Evolutionary conservation across 2,113 vertebrate species (phyloP).

Genomic region (Todiramphus saurophagus): DNA sequence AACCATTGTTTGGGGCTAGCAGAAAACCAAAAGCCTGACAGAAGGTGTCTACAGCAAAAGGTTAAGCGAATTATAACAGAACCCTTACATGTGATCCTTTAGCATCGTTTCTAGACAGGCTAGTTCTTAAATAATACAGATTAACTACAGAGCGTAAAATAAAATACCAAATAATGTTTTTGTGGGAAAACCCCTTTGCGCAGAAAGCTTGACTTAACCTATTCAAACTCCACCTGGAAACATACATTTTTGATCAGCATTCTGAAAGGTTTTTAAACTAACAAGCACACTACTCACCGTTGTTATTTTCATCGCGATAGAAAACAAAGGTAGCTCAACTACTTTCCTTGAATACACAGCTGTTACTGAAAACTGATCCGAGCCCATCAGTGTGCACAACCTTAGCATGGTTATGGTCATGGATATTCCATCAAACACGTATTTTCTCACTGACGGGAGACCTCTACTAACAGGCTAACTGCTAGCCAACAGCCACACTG

Average conservation of each 20-base stretch:
- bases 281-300: not conserved
- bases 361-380: not conserved
- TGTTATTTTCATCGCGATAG: not conserved
- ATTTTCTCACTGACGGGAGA: not conserved
- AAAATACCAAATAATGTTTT: not conserved
- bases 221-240: not conserved
- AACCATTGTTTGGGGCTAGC: not conserved
- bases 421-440: not conserved
- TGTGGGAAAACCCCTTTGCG: not conserved
- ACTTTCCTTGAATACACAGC: not conserved
- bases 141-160: not conserved
- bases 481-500: not conserved
- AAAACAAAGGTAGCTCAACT: not conserved
- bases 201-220: not conserved
- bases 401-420: not conserved
- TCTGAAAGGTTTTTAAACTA: not conserved
- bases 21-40: not conserved
- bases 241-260: not conserved
- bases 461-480: not conserved
- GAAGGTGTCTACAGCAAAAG: not conserved
- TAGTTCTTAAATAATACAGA: not conserved
- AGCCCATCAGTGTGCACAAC: not conserved
- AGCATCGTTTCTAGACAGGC: not conserved
- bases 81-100: not conserved
- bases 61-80: not conserved